phyloP scores from a whole-genome alignment of 2,797 vertebrate genomes.

The Enteromius anoplus region DNA sequence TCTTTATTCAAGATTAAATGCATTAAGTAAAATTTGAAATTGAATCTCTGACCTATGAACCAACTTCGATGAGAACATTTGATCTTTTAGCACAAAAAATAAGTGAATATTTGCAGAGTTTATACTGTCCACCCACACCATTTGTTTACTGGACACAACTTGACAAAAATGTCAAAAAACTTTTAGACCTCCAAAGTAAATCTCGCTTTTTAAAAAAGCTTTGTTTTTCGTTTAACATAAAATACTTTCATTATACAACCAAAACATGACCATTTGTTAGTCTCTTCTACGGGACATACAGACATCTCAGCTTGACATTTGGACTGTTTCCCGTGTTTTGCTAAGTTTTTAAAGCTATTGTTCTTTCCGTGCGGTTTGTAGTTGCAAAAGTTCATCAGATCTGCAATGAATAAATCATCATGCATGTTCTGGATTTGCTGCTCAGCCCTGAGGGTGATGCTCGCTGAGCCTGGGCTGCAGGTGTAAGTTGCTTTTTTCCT shows the following conservation, averaged over 20 bases:
- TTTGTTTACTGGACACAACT: background rate
- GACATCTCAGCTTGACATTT: background rate
- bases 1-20: constrained; percentile 3
- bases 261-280: background rate
- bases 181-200: background rate
- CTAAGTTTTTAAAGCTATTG: background rate
- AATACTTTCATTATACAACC: background rate
- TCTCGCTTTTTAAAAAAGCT: background rate
- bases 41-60: background rate
- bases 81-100: background rate
- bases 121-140: background rate
- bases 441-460: constrained; percentile 11
- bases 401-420: constrained; percentile 36
- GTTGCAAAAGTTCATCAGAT: constrained; percentile 5
- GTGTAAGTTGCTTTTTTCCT: constrained; percentile 24
- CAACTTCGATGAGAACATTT: background rate
- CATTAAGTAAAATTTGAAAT: background rate
- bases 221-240: background rate
- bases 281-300: background rate
- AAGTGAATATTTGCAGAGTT: background rate
- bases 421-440: constrained; percentile 37
- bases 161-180: background rate
- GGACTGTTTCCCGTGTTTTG: background rate
- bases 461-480: background rate
- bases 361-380: background rate